Evolutionary conservation across 2,888 invertebrate species (phyloP), one percentile per base, ranked within the genome.

Genomic region (Hemithea aestivaria): DNA sequence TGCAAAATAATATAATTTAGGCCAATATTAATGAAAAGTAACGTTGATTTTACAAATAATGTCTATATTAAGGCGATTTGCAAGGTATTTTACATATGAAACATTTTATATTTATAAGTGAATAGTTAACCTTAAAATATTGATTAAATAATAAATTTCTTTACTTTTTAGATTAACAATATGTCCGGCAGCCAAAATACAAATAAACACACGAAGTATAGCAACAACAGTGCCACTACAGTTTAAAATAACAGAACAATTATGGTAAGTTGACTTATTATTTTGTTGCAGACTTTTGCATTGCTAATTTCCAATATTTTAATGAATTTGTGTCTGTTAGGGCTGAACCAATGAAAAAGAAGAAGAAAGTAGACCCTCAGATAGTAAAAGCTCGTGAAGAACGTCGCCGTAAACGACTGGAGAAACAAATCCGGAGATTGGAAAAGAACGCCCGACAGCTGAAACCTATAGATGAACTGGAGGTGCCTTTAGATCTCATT

Each of bases 301-400:
- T n/a, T n/a, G n/a, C n/a, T n/a, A n/a, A n/a, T n/a, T n/a, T n/a
- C n/a, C n/a, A n/a, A n/a, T n/a, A n/a, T n/a, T n/a, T n/a, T n/a
- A n/a, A n/a, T n/a, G n/a, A n/a, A n/a, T n/a, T n/a, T n/a, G n/a
- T n/a, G n/a, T n/a, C n/a, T n/a, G n/a, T n/a, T 58, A 93, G 94
- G 69, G 96, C 92, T 2, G 96, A 96, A 71, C 97, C 97, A 1
- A 69, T 97, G 66, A 97, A 96, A 72, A 97, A 94, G 73, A 97
- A 96, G 78, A 96, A 93, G 68, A 92, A 90, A 65, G 34, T 96
- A 0, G 97, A 98, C 77, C 96, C 96, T 1, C 90, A 90, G 3
- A 80, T 98, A 20, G 53, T 96, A 0, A 93, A 92, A 69, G 92
- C 92, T 8, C 89, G 96, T 56, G 96, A 97, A 66, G 95, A 95